Evolutionary conservation across 2,888 invertebrate species (phyloP), one percentile per base, ranked within the genome.

Genomic region (Yponomeuta evonymella): DNA sequence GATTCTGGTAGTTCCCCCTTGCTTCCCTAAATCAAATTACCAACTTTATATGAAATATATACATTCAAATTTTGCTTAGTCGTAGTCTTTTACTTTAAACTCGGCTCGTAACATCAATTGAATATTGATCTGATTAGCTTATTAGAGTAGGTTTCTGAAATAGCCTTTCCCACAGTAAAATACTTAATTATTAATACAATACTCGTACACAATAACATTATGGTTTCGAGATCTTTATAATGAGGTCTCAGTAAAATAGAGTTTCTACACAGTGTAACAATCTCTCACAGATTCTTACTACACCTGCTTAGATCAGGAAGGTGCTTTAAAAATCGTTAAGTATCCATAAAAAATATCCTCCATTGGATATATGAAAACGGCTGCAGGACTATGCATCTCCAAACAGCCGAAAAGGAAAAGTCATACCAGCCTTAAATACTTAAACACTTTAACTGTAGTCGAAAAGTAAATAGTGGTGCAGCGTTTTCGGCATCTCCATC

Each of bases 391-490:
- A 12, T 2, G 36, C 63, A 29, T 51, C n/a, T 48, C 15, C 48
- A 73, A 79, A 78, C 76, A 73, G 81, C 79, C 83, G 64, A 74
- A 75, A 67, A 75, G 72, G 65, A 72, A 79, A 76, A 71, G 48
- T 67, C 23, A 69, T 67, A 74, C 79, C 77, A 74, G 73, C 72
- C 73, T 75, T 69, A 71, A 48, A 68, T 4, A 23, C 33, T 65
- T 72, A 70, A 71, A 67, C 69, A 58, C 23, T 66, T 83, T 93
- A 94, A 79, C 93, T 90, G 76, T 93, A 95, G 75, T 96, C 95
- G 81, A 95, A 96, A 70, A 95, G 89, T 63, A 96, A 85, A 78
- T 96, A 96, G 75, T 94, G 93, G 74, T 94, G 94, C 70, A 96
- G 88, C 68, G 93, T 93, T 72, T 87, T 91, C 0, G 96, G 96